phyloP scores from a whole-genome alignment of 2,888 invertebrate genomes.

The Halocaridina rubra region DNA sequence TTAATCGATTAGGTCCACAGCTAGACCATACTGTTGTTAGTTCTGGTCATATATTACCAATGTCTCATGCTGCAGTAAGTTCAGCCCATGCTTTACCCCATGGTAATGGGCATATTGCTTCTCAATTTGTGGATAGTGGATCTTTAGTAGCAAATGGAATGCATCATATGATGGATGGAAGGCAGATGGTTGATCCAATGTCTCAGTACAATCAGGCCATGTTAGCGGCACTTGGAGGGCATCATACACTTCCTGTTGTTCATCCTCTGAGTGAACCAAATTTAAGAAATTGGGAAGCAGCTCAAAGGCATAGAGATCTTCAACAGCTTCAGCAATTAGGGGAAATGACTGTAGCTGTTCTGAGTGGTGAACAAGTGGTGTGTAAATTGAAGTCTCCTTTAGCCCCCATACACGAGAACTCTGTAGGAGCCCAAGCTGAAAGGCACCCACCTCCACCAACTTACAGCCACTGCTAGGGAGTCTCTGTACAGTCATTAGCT shows the following conservation, averaged over 20 bases:
- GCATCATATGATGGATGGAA: conserved; percentile 29
- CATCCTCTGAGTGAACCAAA: conserved; percentile 64
- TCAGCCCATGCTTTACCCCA: conserved; percentile 52
- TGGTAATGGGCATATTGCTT: conserved; percentile 52
- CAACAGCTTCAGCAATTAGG: conserved; percentile 63
- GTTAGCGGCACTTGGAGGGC: conserved; percentile 39
- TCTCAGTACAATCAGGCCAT: conserved; percentile 50
- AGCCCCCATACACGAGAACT: conserved; percentile 62
- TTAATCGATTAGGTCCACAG: conserved; percentile 9
- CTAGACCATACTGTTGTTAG: conserved; percentile 50
- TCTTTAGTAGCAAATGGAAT: conserved; percentile 21
- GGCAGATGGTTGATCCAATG: conserved; percentile 33
- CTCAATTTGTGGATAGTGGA: conserved; percentile 40
- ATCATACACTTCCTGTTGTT: conserved; percentile 45
- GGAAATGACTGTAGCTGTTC: conserved; percentile 63
- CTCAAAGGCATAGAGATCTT: conserved; percentile 62
- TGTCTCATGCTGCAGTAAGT: conserved; percentile 50
- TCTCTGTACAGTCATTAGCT: conserved; percentile 43
- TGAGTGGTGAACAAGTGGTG: conserved; percentile 63
- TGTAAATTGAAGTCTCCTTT: conserved; percentile 61
- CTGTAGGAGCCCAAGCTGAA: conserved; percentile 45
- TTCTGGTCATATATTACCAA: conserved; percentile 54
- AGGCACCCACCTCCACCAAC: conserved; percentile 52
- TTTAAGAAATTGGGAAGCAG: conserved; percentile 63
- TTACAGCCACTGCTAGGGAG: conserved; percentile 62